Evolutionary conservation across 1,140 invertebrate species (phyloP).

Genomic region (Apis florea): DNA sequence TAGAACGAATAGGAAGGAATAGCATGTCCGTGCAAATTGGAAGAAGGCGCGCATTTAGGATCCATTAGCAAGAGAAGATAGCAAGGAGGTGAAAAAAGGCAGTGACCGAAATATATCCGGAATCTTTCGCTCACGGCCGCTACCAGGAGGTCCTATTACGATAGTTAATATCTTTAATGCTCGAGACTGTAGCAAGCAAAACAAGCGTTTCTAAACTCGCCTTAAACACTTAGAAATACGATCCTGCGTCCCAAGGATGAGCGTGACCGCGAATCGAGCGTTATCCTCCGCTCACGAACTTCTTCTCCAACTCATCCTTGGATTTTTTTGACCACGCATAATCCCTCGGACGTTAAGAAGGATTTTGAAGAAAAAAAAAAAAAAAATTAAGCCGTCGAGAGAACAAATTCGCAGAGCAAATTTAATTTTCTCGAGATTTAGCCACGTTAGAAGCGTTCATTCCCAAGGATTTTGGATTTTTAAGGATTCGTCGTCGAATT

Average conservation of each 20-base stretch:
- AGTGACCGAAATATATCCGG: slow-evolving; percentile 55
- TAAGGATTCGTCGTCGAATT: background rate
- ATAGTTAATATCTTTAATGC: slow-evolving; percentile 57
- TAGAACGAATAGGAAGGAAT: background rate
- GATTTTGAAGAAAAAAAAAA: too few relatives aligned
- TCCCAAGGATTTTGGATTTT: too few relatives aligned
- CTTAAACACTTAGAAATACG: slow-evolving; percentile 58
- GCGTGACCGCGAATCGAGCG: background rate
- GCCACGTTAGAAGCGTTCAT: too few relatives aligned
- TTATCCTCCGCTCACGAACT: background rate
- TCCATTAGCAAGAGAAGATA: slow-evolving; percentile 64
- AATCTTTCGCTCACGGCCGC: slow-evolving; percentile 60
- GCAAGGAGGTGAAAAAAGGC: slow-evolving; percentile 62
- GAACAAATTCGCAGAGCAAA: too few relatives aligned
- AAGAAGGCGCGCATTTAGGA: slow-evolving; percentile 20
- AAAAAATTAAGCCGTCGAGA: too few relatives aligned
- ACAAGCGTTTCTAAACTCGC: slow-evolving; percentile 44
- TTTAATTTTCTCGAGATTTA: too few relatives aligned
- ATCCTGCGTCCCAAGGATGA: slow-evolving; percentile 53
- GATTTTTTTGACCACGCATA: background rate
- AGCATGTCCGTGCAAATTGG: too few relatives aligned
- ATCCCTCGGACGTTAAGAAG: background rate
- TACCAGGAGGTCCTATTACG: slow-evolving; percentile 54
- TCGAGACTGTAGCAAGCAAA: slow-evolving; percentile 27
- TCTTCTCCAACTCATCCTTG: background rate